Conservation (phyloP, 1,140 invertebrate genomes). For the Drosophila busckii region DNA sequence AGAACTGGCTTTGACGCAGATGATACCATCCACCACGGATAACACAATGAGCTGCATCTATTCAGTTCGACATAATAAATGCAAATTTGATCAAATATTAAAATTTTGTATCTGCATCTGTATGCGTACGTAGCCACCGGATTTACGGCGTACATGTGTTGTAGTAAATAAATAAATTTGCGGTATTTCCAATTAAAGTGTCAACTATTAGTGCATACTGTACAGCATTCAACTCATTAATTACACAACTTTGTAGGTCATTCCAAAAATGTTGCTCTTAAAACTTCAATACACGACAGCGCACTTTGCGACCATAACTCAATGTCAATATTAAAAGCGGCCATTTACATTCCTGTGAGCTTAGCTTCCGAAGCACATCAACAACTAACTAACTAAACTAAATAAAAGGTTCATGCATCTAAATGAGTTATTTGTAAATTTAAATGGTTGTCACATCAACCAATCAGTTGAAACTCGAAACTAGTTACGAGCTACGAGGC, state of each 20-base stretch:
- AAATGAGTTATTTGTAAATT: no score
- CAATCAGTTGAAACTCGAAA: no score
- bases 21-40: background rate
- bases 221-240: slow-evolving; percentile 67
- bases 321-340: slow-evolving; percentile 66
- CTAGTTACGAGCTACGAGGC: no score
- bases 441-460: no score
- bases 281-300: slow-evolving; percentile 24
- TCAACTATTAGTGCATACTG: slow-evolving; percentile 47
- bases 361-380: slow-evolving; percentile 20
- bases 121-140: slow-evolving; percentile 11
- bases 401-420: no score
- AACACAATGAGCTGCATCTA: slow-evolving; percentile 11
- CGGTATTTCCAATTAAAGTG: slow-evolving; percentile 64
- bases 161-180: slow-evolving; percentile 41
- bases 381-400: slow-evolving; percentile 19
- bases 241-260: slow-evolving; percentile 58
- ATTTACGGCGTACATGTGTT: slow-evolving; percentile 11
- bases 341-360: background rate
- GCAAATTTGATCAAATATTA: slow-evolving; percentile 1
- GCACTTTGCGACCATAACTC: slow-evolving; percentile 56
- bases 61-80: slow-evolving; percentile 8
- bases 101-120: background rate
- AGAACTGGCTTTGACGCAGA: slow-evolving; percentile 17
- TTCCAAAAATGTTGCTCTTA: slow-evolving; percentile 25